Base-by-base conservation (phyloP, 2,888 invertebrate species). In the Liodrosophila aerea region DNA sequence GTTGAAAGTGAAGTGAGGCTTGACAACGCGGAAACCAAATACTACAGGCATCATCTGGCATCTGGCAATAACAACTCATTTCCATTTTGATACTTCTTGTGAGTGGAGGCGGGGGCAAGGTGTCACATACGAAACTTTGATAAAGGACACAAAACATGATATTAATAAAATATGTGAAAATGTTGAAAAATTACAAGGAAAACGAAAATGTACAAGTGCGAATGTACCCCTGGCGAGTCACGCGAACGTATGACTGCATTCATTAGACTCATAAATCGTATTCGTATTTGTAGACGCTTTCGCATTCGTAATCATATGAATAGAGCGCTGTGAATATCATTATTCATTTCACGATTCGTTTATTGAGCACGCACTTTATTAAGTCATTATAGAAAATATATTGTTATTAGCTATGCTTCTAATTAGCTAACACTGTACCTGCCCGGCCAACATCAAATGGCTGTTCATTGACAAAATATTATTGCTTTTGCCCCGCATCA, bases 351-450 rank as follows among this genome's bases (percentile, higher is more conserved):
- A 76, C 77, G 77, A 70, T 67, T 64, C 51, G 27, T 52, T 70
- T 58, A 58, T 60, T 63, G 63, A 82, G 58, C 80, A 81, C 80
- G 78, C 78, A 81, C 74, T 82, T 74, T 80, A 76, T 76, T 53
- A 61, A 82, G 60, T 53, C 72, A 83, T 83, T 83, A 80, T 74
- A 80, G 74, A 72, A 75, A 77, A 52, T 40, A 57, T 58, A 60
- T 40, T 41, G 73, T 73, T 77, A 74, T 82, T 72, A 64, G 68
- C 2, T 41, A 12, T 11, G 27, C 40, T 11, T 18, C 11, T 22
- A 22, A 22, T 27, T 27, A 22, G 40, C 40, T 41, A n/a, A 9
- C 46, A n/a, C n/a, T n/a, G n/a, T n/a, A n/a, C n/a, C n/a, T n/a
- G n/a, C n/a, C n/a, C n/a, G n/a, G n/a, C 18, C 7, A 11, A 16